Percentiles rank a stretch among this genome's conserved stretches.
Conservation (phyloP, 2,888 invertebrate genomes). For the Esperia sulphurella region DNA sequence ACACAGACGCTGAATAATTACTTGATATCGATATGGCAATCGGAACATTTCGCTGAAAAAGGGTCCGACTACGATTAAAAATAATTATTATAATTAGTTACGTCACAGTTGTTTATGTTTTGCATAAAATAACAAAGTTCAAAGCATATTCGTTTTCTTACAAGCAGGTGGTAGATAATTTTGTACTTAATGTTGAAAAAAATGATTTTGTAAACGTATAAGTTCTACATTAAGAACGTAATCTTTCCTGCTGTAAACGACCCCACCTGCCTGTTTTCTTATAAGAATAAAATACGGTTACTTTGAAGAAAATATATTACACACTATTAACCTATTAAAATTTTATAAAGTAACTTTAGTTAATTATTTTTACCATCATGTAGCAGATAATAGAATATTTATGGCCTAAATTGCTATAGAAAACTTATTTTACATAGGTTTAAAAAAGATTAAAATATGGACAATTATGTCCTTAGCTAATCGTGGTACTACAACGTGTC, state of each 20-base stretch:
- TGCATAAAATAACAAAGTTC: constrained; percentile 10
- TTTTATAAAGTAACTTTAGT: too few relatives aligned
- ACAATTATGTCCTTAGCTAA: too few relatives aligned
- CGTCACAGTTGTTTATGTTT: constrained; percentile 1
- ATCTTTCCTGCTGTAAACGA: background rate
- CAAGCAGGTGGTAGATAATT: constrained; percentile 6
- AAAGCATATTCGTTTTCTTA: constrained; percentile 5
- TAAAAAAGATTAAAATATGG: too few relatives aligned
- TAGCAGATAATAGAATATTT: too few relatives aligned
- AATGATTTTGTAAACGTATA: background rate
- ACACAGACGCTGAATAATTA: too few relatives aligned
- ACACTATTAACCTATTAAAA: too few relatives aligned
- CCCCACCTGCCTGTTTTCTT: constrained; percentile 2
- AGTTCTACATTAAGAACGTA: background rate
- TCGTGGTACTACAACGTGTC: too few relatives aligned
- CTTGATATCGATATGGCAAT: background rate
- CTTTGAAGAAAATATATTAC: too few relatives aligned
- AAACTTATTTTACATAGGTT: too few relatives aligned
- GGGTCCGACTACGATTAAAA: background rate
- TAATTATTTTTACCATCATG: too few relatives aligned
- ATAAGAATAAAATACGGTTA: too few relatives aligned
- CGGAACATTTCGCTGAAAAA: background rate
- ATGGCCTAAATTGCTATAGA: too few relatives aligned
- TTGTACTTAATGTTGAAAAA: background rate
- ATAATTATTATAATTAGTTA: background rate